Conservation (phyloP, 1,140 invertebrate species). For the Steinernema feltiae region DNA sequence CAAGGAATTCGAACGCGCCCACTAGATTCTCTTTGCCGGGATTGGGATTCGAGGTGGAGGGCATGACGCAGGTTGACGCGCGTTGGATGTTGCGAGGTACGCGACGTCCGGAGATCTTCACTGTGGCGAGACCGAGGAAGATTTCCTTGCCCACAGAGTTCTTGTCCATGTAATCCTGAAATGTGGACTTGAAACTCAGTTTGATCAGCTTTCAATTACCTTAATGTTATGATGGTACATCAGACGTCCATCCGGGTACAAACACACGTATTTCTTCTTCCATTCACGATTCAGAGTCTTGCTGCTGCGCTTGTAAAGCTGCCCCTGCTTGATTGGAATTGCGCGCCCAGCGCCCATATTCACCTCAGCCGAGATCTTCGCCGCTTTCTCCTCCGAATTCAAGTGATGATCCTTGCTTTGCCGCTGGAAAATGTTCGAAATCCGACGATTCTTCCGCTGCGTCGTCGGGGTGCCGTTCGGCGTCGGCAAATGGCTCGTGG, state of each 20-base stretch:
- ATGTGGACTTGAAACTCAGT: slow-evolving; percentile 23
- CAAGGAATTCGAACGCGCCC: slow-evolving; percentile 25
- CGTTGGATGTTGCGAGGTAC: slow-evolving; percentile 74
- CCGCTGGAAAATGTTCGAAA: slow-evolving; percentile 71
- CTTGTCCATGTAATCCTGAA: slow-evolving; percentile 93
- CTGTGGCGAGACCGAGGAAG: slow-evolving; percentile 86
- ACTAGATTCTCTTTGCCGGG: slow-evolving; percentile 28
- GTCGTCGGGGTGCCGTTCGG: slow-evolving; percentile 80
- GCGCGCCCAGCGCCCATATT: slow-evolving; percentile 79
- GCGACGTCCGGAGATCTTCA: slow-evolving; percentile 84
- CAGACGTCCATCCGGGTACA: slow-evolving; percentile 83
- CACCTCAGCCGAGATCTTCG: slow-evolving; percentile 8
- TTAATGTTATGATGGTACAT: slow-evolving; percentile 92
- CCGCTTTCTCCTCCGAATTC: slow-evolving; percentile 24
- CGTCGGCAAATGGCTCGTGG: slow-evolving; percentile 60
- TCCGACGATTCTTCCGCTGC: slow-evolving; percentile 76
- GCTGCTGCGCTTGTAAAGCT: slow-evolving; percentile 88
- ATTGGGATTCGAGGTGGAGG: background rate
- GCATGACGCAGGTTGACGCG: slow-evolving; percentile 18
- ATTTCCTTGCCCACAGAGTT: slow-evolving; percentile 76
- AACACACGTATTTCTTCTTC: slow-evolving; percentile 98
- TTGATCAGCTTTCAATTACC: slow-evolving; percentile 62
- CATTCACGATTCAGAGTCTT: slow-evolving; percentile 91
- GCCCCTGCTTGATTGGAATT: slow-evolving; percentile 92
- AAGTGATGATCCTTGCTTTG: slow-evolving; percentile 24